These are phyloP conservation scores for Bombus terrestris DNA, from an alignment of 1,140 invertebrate species.

Conservation along the genomic window DNA sequence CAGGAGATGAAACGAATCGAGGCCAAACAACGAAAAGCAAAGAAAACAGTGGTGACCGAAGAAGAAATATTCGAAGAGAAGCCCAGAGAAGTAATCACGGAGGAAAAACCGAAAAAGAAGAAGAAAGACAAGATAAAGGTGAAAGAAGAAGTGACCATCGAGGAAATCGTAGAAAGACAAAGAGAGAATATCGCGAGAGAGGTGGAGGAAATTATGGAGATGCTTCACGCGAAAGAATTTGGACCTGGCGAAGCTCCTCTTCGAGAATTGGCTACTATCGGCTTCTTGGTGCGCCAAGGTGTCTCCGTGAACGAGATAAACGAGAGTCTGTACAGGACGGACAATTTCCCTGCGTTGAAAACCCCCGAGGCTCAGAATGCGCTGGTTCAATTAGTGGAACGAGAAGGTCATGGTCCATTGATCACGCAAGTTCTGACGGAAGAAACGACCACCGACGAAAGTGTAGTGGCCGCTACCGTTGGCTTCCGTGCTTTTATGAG, in stretches of 20 bases:
- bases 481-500: constrained; percentile 92
- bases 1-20: constrained; percentile 80
- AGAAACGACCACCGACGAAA: constrained; percentile 89
- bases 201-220: constrained; percentile 89
- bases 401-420: constrained; percentile 89
- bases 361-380: constrained; percentile 91
- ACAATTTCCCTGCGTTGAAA: constrained; percentile 89
- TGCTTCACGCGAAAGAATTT: constrained; percentile 89
- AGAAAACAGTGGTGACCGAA: constrained; percentile 70
- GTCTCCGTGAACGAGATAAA: constrained; percentile 90
- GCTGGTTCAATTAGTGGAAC: constrained; percentile 90
- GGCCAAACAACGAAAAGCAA: constrained; percentile 74
- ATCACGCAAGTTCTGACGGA: constrained; percentile 91
- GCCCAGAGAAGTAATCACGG: constrained; percentile 54
- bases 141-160: constrained; percentile 79
- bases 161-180: constrained; percentile 84
- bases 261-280: constrained; percentile 91
- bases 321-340: constrained; percentile 87
- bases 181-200: constrained; percentile 86
- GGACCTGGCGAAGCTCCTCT: constrained; percentile 90
- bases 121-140: constrained; percentile 80
- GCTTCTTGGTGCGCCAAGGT: constrained; percentile 89
- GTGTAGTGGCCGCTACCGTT: constrained; percentile 88
- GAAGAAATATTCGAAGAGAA: constrained; percentile 63
- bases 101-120: constrained; percentile 73